A percentile compares a stretch with the other conserved stretches of the same genome.
Conservation (phyloP, 2,888 invertebrate species). For the Heteropelma amictum region DNA sequence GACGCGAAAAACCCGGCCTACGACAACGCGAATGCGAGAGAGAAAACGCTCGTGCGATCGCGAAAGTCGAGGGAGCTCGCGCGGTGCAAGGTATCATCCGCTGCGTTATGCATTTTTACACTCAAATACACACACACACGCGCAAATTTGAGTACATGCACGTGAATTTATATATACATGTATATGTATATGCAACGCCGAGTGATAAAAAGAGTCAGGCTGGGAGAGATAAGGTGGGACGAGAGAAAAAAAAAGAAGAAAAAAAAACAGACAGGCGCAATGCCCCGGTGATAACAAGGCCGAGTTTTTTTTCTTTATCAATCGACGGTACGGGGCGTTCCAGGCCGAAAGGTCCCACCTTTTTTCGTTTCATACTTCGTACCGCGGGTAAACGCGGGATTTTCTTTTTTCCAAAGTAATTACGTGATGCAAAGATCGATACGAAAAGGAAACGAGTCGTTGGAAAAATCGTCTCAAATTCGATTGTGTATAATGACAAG, state of each 20-base stretch:
- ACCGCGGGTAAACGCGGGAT: no score
- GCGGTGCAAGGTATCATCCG: not conserved
- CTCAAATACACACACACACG: no score
- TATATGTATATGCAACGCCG: constrained; percentile 45
- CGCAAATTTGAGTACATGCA: no score
- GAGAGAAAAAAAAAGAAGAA: constrained; percentile 32
- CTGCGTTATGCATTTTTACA: no score
- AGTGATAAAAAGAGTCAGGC: constrained; percentile 57
- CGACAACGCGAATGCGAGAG: constrained; percentile 6
- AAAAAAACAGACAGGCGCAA: constrained; percentile 57
- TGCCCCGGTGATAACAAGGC: constrained; percentile 61
- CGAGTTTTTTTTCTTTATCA: constrained; percentile 23
- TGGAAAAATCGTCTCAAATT: no score
- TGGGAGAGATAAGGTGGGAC: constrained; percentile 57
- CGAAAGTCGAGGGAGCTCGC: not conserved
- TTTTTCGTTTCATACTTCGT: not conserved
- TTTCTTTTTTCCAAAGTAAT: no score
- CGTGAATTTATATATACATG: no score
- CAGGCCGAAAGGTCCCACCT: not conserved
- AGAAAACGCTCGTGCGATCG: not conserved
- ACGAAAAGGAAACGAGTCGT: no score
- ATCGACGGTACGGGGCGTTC: not conserved
- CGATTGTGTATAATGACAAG: no score
- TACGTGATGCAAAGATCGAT: no score
- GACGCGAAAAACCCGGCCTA: not conserved